A percentile compares a stretch with the other conserved stretches of the same genome.
Evolutionary conservation across 2,113 vertebrate genomes (phyloP).

Genomic region (Pagrus major): DNA sequence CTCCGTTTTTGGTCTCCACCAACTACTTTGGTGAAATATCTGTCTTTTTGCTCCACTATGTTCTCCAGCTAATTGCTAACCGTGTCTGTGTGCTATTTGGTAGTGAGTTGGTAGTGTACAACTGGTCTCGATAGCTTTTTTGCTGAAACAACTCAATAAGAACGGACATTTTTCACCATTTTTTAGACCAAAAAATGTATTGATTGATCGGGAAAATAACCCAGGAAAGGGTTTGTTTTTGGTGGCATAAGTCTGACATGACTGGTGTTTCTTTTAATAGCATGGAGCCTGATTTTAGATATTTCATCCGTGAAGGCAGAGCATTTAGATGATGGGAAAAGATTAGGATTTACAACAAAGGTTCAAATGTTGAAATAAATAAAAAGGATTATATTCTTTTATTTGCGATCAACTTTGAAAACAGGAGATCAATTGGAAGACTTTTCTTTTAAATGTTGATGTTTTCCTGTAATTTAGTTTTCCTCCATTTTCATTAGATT

Average conservation of each 20-base stretch:
- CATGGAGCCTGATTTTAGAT: neutral
- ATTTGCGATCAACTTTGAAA: neutral
- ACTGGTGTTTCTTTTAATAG: neutral
- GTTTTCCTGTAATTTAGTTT: neutral
- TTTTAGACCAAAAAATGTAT: too few relatives aligned
- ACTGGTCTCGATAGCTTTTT: too few relatives aligned
- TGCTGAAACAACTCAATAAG: too few relatives aligned
- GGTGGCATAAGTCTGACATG: neutral
- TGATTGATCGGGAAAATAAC: too few relatives aligned
- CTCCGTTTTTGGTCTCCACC: too few relatives aligned
- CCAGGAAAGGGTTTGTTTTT: neutral
- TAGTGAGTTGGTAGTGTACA: too few relatives aligned
- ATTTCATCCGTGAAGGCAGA: neutral
- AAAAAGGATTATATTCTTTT: neutral
- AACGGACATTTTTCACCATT: too few relatives aligned
- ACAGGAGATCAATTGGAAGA: neutral
- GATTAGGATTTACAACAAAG: neutral
- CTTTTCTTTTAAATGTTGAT: neutral
- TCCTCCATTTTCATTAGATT: neutral
- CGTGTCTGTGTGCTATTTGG: too few relatives aligned
- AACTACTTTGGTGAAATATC: too few relatives aligned
- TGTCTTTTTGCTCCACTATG: too few relatives aligned
- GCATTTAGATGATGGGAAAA: conserved; percentile 11
- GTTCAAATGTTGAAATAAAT: neutral
- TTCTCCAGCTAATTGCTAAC: too few relatives aligned